Evolutionary conservation across 2,888 invertebrate species (phyloP).

Genomic region (Epiblema foenella): DNA sequence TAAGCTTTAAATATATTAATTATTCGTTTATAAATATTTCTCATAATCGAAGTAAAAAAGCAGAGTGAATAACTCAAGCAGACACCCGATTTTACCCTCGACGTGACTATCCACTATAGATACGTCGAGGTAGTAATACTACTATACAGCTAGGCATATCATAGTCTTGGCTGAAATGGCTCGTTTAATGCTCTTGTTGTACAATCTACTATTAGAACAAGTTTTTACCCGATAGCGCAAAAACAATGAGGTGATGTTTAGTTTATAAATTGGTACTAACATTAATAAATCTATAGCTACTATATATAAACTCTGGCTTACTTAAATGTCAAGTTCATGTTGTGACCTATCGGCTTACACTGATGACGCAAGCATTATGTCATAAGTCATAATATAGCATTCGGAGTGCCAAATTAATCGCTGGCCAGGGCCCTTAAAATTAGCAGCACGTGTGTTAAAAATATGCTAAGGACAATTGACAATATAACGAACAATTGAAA

Average conservation of each 20-base stretch:
- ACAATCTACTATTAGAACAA: neutral
- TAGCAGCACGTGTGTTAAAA: slow-evolving; percentile 9
- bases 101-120: too few relatives aligned
- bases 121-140: too few relatives aligned
- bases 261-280: neutral
- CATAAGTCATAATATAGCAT: neutral
- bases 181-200: neutral
- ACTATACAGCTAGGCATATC: too few relatives aligned
- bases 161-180: too few relatives aligned
- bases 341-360: slow-evolving; percentile 16
- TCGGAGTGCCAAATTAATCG: neutral
- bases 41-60: too few relatives aligned
- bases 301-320: neutral
- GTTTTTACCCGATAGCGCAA: neutral
- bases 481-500: neutral
- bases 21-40: too few relatives aligned
- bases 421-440: slow-evolving; percentile 32
- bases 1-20: too few relatives aligned
- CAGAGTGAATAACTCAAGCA: too few relatives aligned
- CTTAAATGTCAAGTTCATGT: slow-evolving; percentile 41
- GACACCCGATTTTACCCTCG: too few relatives aligned
- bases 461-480: neutral
- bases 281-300: neutral
- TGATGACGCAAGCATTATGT: slow-evolving; percentile 35
- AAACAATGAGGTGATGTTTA: neutral